A percentile compares a stretch with the other conserved stretches of the same genome.
phyloP scores from a whole-genome alignment of 2,888 invertebrate genomes.

The Euclidia mi region DNA sequence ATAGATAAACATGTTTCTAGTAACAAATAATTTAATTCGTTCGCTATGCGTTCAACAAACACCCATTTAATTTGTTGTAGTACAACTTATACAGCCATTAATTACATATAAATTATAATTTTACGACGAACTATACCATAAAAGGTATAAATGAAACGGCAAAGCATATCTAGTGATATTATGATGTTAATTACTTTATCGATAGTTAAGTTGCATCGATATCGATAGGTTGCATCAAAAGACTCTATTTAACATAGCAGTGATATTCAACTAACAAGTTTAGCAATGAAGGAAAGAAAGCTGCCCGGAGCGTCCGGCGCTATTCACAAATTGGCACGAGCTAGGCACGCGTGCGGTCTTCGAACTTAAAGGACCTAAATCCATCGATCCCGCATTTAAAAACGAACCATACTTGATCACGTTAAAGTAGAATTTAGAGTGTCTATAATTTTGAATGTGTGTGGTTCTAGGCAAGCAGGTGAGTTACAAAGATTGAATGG shows the following conservation, averaged over 20 bases:
- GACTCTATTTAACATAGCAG: slow-evolving; percentile 77
- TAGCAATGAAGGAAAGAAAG: slow-evolving; percentile 88
- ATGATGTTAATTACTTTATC: slow-evolving; percentile 22
- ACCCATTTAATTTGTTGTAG: slow-evolving; percentile 18
- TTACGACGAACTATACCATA: slow-evolving; percentile 37
- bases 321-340: slow-evolving; percentile 90
- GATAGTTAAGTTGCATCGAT: slow-evolving; percentile 52
- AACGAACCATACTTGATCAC: slow-evolving; percentile 31
- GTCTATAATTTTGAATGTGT: slow-evolving; percentile 29
- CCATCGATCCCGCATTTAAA: slow-evolving; percentile 35
- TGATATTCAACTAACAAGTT: slow-evolving; percentile 87
- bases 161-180: slow-evolving; percentile 25
- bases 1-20: too few species aligned
- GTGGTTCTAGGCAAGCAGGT: slow-evolving; percentile 50
- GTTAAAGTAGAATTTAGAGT: slow-evolving; percentile 45
- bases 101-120: slow-evolving; percentile 27
- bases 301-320: slow-evolving; percentile 85
- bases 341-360: slow-evolving; percentile 80
- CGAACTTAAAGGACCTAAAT: slow-evolving; percentile 58
- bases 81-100: slow-evolving; percentile 24
- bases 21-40: too few species aligned
- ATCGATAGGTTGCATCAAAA: slow-evolving; percentile 67
- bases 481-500: slow-evolving; percentile 84
- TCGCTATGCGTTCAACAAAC: background rate
- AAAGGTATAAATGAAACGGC: slow-evolving; percentile 26